Conservation (phyloP, 2,113 vertebrate species). For the Phocoena phocoena region DNA sequence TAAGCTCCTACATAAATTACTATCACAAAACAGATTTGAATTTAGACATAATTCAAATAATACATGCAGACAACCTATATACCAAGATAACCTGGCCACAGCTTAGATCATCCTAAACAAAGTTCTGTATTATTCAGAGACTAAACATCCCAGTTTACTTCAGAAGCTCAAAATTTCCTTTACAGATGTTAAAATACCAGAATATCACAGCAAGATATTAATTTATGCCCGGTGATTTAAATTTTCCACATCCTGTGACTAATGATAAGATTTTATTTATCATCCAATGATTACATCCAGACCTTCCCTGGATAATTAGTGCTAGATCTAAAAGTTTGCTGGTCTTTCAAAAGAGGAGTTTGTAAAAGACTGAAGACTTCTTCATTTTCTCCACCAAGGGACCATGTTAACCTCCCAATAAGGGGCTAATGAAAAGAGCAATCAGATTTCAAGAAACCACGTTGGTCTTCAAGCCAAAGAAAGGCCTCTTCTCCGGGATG, state of each 20-base stretch:
- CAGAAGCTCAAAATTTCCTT: slow-evolving; percentile 16
- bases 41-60: background rate
- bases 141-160: background rate
- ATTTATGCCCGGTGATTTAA: background rate
- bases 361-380: background rate
- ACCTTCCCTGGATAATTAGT: background rate
- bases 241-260: background rate
- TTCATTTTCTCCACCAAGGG: background rate
- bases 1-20: background rate
- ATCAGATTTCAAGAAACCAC: background rate
- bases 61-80: background rate
- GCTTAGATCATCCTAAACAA: background rate
- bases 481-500: background rate
- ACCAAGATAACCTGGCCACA: background rate
- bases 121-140: background rate
- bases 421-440: background rate
- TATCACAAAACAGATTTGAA: background rate
- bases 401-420: background rate
- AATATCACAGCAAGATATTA: background rate
- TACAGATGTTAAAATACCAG: background rate
- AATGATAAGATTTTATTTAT: background rate
- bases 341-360: background rate
- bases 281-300: background rate
- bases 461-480: background rate
- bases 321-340: slow-evolving; percentile 1